These are phyloP conservation scores for Okapia johnstoni DNA, from an alignment of 2,113 vertebrate species.

Conservation along the genomic window DNA sequence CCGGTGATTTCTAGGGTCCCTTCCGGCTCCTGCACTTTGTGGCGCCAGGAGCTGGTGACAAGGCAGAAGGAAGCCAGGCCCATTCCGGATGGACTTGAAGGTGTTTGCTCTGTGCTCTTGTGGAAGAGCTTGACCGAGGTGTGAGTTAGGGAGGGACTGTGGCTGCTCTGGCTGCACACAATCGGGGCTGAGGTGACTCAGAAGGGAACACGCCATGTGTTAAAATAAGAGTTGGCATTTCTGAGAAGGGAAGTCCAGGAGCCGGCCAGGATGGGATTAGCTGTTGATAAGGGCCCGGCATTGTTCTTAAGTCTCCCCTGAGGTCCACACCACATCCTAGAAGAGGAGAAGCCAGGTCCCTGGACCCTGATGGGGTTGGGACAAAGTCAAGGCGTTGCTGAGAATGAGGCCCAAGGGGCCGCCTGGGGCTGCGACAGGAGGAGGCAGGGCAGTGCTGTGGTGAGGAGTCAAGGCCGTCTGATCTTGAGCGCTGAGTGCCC, in stretches of 20 bases:
- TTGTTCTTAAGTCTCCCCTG: constrained; percentile 63
- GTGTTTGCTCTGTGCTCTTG: neutral
- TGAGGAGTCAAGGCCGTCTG: neutral
- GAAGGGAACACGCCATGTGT: constrained; percentile 43
- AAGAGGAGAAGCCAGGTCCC: constrained; percentile 44
- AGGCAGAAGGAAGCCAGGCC: constrained; percentile 52
- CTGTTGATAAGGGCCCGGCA: constrained; percentile 58
- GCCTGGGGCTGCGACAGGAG: neutral
- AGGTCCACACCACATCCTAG: constrained; percentile 53
- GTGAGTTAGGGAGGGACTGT: constrained; percentile 12
- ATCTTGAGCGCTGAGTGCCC: neutral
- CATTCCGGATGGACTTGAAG: constrained; percentile 17
- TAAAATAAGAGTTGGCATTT: constrained; percentile 64
- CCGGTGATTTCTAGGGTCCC: neutral
- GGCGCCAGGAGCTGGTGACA: neutral
- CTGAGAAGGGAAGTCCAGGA: constrained; percentile 73
- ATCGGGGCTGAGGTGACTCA: constrained; percentile 58
- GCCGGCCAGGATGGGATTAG: constrained; percentile 56
- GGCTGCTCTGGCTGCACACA: neutral
- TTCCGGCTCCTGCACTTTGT: neutral
- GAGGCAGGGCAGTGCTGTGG: neutral
- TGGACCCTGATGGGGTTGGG: neutral
- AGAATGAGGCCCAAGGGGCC: neutral
- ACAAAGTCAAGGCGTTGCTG: neutral
- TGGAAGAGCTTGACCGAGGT: constrained; percentile 23